phyloP scores from a whole-genome alignment of 1,140 invertebrate species.

The Brevipalpus yothersi region DNA sequence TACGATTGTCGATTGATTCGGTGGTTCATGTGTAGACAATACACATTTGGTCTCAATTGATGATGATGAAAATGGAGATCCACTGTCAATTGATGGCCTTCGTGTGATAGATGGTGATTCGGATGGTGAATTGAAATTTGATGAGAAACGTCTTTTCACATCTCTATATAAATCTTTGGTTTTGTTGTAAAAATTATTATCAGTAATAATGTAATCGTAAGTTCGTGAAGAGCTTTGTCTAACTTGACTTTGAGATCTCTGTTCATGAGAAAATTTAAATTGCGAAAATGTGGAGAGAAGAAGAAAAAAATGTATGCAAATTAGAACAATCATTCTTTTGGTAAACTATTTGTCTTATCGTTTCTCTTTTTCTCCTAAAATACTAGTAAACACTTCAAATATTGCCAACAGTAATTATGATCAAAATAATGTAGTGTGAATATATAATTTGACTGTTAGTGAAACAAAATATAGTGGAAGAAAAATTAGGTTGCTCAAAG shows the following conservation, averaged over 20 bases:
- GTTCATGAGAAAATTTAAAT: background rate
- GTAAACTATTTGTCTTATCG: no score
- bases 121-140: background rate
- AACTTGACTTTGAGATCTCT: background rate
- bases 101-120: background rate
- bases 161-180: constrained; percentile 2
- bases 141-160: background rate
- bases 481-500: no score
- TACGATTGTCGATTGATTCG: background rate
- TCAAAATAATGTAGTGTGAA: no score
- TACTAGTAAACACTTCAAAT: no score
- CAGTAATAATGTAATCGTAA: background rate
- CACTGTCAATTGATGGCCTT: background rate
- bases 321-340: no score
- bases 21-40: background rate
- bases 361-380: no score
- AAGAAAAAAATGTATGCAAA: background rate
- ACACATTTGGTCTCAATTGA: background rate
- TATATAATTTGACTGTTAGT: no score
- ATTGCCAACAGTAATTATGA: no score
- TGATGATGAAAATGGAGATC: background rate
- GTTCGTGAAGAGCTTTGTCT: background rate
- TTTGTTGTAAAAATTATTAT: background rate
- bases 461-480: no score
- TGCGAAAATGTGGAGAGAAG: background rate